These are phyloP conservation scores for Cephus spinipes DNA, from an alignment of 2,888 invertebrate species.

Conservation along the genomic window DNA sequence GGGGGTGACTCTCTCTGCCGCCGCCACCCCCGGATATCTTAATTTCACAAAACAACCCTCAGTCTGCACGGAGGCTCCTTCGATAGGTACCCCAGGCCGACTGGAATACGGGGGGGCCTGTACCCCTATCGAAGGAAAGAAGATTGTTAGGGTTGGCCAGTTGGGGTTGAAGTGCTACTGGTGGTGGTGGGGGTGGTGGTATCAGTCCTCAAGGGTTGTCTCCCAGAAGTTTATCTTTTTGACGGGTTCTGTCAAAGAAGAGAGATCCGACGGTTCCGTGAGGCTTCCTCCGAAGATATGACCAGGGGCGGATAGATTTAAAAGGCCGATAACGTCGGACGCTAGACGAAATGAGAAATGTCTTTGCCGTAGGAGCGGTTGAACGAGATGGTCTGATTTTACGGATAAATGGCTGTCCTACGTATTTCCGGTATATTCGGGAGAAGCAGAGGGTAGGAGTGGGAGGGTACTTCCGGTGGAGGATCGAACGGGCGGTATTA, in stretches of 20 bases:
- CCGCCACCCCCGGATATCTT: neutral
- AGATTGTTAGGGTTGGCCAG: constrained; percentile 14
- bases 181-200: neutral
- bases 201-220: constrained; percentile 37
- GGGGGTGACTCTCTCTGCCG: no score
- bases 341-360: constrained; percentile 65
- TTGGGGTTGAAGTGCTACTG: constrained; percentile 14
- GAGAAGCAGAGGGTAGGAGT: neutral
- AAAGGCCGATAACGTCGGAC: constrained; percentile 35
- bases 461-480: neutral
- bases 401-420: constrained; percentile 36
- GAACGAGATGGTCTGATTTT: constrained; percentile 32
- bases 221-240: constrained; percentile 58
- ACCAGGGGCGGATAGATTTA: constrained; percentile 11
- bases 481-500: neutral
- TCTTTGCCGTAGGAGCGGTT: constrained; percentile 45
- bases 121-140: constrained; percentile 9
- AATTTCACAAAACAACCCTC: neutral
- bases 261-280: constrained; percentile 58
- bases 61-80: neutral
- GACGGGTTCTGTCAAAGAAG: constrained; percentile 63
- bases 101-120: neutral
- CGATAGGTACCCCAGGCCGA: neutral
- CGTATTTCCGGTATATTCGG: neutral
- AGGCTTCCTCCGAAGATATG: constrained; percentile 35